These are phyloP conservation scores for silkworm (Bombyx mori) DNA, from an alignment of 1,140 invertebrate species.

Conservation along the genomic window ASM3026992v2 NC_085135.1:9563501-9564000, in stretches of 20 bases:
- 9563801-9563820: slow-evolving; percentile 24
- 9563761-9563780: slow-evolving; percentile 28
- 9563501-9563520: slow-evolving; percentile 12
- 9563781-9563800: slow-evolving; percentile 24
- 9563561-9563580: slow-evolving; percentile 7
- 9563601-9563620: slow-evolving; percentile 3
- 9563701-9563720: slow-evolving; percentile 3
- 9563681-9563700: not conserved
- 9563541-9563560: slow-evolving; percentile 13
- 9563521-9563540: slow-evolving; percentile 11
- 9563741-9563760: slow-evolving; percentile 13
- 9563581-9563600: slow-evolving; percentile 1
- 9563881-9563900: slow-evolving; percentile 44
- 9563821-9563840: slow-evolving; percentile 4
- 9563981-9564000: slow-evolving; percentile 15
- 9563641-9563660: slow-evolving; percentile 2
- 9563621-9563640: slow-evolving; percentile 3
- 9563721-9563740: slow-evolving; percentile 4
- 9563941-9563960: slow-evolving; percentile 28
- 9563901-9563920: slow-evolving; percentile 50
- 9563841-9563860: slow-evolving; percentile 1
- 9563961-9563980: slow-evolving; percentile 15
- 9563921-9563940: slow-evolving; percentile 41
- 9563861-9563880: slow-evolving; percentile 28
- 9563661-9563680: slow-evolving; percentile 2